Percentiles rank a stretch among this genome's conserved stretches.
Evolutionary conservation across 1,140 invertebrate genomes (phyloP).

Genomic region (Penaeus vannamei): DNA sequence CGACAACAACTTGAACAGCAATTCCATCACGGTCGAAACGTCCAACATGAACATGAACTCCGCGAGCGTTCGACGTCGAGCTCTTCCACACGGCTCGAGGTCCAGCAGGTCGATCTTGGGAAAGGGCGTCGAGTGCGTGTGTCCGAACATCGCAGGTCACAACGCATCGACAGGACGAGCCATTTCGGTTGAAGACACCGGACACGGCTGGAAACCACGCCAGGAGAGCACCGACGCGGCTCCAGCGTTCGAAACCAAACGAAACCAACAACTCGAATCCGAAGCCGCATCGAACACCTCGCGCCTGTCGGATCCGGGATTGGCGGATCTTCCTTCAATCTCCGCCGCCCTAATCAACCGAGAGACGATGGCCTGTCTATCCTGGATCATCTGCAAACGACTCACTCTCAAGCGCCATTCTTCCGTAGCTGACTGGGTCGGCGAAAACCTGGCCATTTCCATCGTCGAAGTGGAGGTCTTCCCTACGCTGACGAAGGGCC

Average conservation of each 20-base stretch:
- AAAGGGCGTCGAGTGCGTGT: background rate
- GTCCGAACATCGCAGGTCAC: background rate
- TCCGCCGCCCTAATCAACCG: background rate
- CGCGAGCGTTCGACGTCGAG: background rate
- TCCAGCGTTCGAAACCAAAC: background rate
- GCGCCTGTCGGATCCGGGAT: background rate
- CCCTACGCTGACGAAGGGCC: background rate
- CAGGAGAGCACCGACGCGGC: background rate
- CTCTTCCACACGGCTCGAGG: background rate
- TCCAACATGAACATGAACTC: conserved; percentile 54
- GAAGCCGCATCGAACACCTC: background rate
- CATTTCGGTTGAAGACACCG: background rate
- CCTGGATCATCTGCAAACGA: conserved; percentile 39
- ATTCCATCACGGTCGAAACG: conserved; percentile 6
- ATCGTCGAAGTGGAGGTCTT: conserved; percentile 34
- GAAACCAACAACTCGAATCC: background rate
- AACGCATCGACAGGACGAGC: too few relatives aligned
- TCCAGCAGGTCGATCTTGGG: background rate
- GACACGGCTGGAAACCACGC: background rate
- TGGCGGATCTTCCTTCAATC: background rate
- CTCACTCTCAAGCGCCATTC: background rate
- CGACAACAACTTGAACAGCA: conserved; percentile 42
- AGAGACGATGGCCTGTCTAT: conserved; percentile 25
- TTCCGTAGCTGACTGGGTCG: conserved; percentile 27
- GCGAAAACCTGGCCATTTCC: conserved; percentile 50